phyloP scores from a whole-genome alignment of 1,140 invertebrate genomes.

The Drosophila subobscura region DNA sequence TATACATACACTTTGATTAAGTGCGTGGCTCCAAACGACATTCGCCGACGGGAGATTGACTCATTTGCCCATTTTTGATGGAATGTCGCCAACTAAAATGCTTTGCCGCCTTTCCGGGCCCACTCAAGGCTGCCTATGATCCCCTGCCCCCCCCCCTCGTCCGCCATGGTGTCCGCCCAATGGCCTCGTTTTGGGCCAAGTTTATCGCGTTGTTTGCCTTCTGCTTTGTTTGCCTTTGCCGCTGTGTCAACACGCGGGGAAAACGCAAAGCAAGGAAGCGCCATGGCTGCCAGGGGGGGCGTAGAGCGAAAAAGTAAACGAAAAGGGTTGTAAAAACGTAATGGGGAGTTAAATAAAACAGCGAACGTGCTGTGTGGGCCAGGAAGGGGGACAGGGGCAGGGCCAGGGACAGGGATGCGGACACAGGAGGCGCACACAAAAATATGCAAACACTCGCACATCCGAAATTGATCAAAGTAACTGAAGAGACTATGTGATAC shows the following conservation, averaged over 20 bases:
- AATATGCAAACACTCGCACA: constrained; percentile 33
- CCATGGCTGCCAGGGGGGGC: not conserved
- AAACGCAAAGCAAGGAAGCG: constrained; percentile 6
- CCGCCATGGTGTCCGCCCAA: not conserved
- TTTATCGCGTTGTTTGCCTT: constrained; percentile 63
- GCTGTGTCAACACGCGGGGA: constrained; percentile 62
- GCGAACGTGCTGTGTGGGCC: constrained; percentile 51
- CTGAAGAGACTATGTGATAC: too few species aligned
- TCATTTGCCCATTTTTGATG: constrained; percentile 75
- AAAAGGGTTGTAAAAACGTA: constrained; percentile 78
- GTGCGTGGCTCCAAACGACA: constrained; percentile 45
- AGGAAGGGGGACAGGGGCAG: not conserved
- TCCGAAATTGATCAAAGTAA: not conserved
- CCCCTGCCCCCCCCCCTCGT: not conserved
- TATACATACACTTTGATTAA: constrained; percentile 67
- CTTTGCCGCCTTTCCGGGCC: constrained; percentile 25
- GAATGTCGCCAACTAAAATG: constrained; percentile 73
- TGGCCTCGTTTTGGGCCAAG: constrained; percentile 12
- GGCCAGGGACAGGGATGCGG: not conserved
- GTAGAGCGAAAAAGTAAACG: constrained; percentile 29
- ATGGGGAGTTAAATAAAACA: constrained; percentile 77
- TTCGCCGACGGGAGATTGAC: constrained; percentile 53
- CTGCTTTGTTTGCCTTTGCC: constrained; percentile 72
- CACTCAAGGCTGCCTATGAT: constrained; percentile 18
- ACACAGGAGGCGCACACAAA: constrained; percentile 25